phyloP scores from a whole-genome alignment of 2,113 vertebrate genomes.

The Daphoenositta chrysoptera region DNA sequence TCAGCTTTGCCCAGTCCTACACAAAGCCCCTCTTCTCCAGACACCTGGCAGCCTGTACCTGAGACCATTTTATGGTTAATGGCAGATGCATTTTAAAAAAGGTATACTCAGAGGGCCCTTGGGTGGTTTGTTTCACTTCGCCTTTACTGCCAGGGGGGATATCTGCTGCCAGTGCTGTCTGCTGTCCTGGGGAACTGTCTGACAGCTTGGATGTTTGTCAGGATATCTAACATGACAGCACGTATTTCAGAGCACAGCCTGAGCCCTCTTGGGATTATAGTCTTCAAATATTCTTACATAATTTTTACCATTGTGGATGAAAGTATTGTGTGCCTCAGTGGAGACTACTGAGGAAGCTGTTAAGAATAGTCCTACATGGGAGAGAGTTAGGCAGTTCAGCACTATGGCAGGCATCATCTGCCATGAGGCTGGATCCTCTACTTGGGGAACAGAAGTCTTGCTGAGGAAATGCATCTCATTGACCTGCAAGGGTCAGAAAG shows the following conservation, averaged over 20 bases:
- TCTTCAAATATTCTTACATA: not conserved
- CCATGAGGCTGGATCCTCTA: not conserved
- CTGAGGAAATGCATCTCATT: not conserved
- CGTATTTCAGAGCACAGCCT: not conserved
- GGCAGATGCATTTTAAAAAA: not conserved
- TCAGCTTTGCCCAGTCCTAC: not conserved
- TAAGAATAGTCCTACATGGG: not conserved
- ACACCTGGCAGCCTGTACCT: not conserved
- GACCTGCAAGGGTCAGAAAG: not conserved
- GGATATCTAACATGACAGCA: not conserved
- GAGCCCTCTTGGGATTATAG: not conserved
- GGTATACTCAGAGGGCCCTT: not conserved
- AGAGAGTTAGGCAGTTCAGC: not conserved
- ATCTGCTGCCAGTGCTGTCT: not conserved
- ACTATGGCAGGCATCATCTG: not conserved
- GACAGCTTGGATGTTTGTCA: not conserved
- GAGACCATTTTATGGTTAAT: not conserved
- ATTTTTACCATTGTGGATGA: not conserved
- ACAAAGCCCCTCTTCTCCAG: not conserved
- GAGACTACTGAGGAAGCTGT: not conserved
- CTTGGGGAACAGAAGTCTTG: not conserved
- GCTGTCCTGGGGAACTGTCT: not conserved
- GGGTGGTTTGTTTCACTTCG: not conserved
- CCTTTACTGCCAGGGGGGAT: not conserved
- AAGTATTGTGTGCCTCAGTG: not conserved